These are phyloP conservation scores for Netelia melanura DNA, from an alignment of 2,888 invertebrate genomes.

Conservation along the genomic window DNA sequence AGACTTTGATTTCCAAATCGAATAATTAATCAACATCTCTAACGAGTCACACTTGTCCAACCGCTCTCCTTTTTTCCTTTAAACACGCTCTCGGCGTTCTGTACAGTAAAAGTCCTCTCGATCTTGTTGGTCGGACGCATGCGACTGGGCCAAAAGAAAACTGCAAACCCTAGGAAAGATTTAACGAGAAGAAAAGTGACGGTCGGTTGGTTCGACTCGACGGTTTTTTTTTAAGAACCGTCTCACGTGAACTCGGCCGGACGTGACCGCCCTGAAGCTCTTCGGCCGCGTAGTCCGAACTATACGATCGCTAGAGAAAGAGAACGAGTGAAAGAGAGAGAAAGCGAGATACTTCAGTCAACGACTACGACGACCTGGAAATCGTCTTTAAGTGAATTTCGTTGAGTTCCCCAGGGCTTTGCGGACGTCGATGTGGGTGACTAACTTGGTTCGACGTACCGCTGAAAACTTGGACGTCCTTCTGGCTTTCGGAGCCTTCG, in stretches of 20 bases:
- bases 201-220: slow-evolving; percentile 54
- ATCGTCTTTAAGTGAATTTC: slow-evolving; percentile 69
- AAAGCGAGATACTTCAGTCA: slow-evolving; percentile 27
- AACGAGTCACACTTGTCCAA: background rate
- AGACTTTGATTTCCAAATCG: background rate
- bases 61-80: background rate
- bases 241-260: slow-evolving; percentile 61
- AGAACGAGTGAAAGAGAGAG: background rate
- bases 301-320: background rate
- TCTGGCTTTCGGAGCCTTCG: slow-evolving; percentile 33
- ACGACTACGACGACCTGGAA: slow-evolving; percentile 62
- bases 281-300: slow-evolving; percentile 25
- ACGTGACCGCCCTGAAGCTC: slow-evolving; percentile 50
- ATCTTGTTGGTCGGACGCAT: background rate
- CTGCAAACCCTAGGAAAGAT: slow-evolving; percentile 45
- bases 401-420: slow-evolving; percentile 58
- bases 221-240: slow-evolving; percentile 47
- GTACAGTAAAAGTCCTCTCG: background rate
- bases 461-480: slow-evolving; percentile 63
- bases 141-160: background rate
- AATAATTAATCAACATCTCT: background rate
- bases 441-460: slow-evolving; percentile 63
- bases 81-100: background rate
- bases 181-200: slow-evolving; percentile 58
- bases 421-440: slow-evolving; percentile 63